A percentile compares a stretch with the other conserved stretches of the same genome.
These are phyloP conservation scores for Cyaniris semiargus DNA, from an alignment of 2,888 invertebrate genomes.

Conservation along the genomic window DNA sequence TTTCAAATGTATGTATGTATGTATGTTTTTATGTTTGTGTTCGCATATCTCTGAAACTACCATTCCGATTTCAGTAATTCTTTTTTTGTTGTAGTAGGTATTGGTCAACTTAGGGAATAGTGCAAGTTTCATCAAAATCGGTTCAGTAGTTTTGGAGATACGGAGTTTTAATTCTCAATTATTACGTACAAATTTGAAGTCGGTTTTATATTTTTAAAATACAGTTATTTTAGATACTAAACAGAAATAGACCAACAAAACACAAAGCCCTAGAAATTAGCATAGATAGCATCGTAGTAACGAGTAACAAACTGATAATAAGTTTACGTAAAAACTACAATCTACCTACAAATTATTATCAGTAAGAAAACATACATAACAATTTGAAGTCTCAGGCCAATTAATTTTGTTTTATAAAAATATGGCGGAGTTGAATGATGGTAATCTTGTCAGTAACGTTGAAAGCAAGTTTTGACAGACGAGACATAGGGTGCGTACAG, in stretches of 20 bases:
- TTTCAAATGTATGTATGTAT: too few relatives aligned
- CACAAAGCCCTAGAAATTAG: background rate
- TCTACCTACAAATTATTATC: background rate
- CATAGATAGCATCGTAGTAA: constrained; percentile 3
- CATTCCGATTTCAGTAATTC: too few relatives aligned
- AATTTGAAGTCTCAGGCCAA: constrained; percentile 48
- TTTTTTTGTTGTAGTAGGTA: too few relatives aligned
- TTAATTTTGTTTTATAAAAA: constrained; percentile 45
- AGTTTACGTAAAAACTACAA: background rate
- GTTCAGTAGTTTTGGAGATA: too few relatives aligned
- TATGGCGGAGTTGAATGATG: background rate
- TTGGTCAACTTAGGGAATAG: too few relatives aligned
- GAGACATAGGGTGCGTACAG: background rate
- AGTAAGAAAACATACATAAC: constrained; percentile 36
- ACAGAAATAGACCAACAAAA: background rate
- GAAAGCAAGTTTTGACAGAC: background rate
- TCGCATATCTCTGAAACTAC: too few relatives aligned
- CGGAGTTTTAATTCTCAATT: too few relatives aligned
- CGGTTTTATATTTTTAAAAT: too few relatives aligned
- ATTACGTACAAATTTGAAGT: too few relatives aligned
- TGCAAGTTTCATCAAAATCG: too few relatives aligned
- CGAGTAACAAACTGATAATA: background rate
- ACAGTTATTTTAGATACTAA: background rate
- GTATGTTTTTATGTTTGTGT: too few relatives aligned
- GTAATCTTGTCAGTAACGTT: background rate